Conservation (phyloP, 1,140 invertebrate species). For the Drosophila varians region DNA sequence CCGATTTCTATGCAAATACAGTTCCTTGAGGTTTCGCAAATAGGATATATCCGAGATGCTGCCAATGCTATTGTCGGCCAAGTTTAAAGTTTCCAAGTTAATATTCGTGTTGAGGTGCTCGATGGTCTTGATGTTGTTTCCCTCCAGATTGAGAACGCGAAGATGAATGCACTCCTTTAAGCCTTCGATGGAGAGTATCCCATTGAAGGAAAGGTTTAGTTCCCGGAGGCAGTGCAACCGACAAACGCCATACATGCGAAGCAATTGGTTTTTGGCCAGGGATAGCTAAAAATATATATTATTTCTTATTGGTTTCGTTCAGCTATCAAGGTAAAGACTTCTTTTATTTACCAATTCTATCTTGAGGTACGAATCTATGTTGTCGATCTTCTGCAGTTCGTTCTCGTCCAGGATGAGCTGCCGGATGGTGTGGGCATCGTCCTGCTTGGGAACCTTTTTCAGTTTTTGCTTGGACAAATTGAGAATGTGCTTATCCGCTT, state of each 20-base stretch:
- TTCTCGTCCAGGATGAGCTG: constrained; percentile 94
- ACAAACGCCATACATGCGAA: constrained; percentile 94
- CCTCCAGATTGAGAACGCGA: constrained; percentile 87
- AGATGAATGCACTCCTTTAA: constrained; percentile 92
- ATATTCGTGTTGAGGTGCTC: constrained; percentile 93
- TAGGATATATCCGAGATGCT: constrained; percentile 93
- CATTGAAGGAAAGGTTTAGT: constrained; percentile 93
- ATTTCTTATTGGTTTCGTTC: neutral
- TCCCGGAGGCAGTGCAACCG: constrained; percentile 91
- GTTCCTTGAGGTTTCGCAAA: constrained; percentile 88
- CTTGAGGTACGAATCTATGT: constrained; percentile 91
- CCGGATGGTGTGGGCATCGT: constrained; percentile 87
- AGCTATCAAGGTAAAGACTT: too few species aligned
- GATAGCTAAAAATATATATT: constrained; percentile 88
- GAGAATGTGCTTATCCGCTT: constrained; percentile 78
- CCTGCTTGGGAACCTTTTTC: constrained; percentile 89
- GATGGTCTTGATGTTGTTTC: constrained; percentile 90
- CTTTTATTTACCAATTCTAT: constrained; percentile 89
- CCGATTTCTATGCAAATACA: constrained; percentile 93
- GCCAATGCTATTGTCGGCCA: constrained; percentile 95
- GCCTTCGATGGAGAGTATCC: constrained; percentile 94
- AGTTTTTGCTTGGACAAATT: constrained; percentile 89
- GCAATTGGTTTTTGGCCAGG: constrained; percentile 91
- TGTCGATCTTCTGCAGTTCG: constrained; percentile 93
- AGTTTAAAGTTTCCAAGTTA: constrained; percentile 91